Conservation (phyloP, 2,888 invertebrate species). For the Tipula helvola region DNA sequence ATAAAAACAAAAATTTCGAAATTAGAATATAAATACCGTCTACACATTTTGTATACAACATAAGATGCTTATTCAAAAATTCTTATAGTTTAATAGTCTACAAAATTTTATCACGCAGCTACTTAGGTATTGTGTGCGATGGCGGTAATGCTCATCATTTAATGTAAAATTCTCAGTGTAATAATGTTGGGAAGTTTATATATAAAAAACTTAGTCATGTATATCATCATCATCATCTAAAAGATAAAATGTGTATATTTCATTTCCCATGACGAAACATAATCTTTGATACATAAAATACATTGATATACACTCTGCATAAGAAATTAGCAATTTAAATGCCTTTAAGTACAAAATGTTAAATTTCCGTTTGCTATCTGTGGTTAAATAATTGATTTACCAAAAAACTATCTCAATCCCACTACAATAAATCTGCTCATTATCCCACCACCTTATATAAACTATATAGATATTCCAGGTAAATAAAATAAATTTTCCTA, state of each 20-base stretch:
- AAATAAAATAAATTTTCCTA: background rate
- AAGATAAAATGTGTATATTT: background rate
- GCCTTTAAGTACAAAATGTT: background rate
- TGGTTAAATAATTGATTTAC: background rate
- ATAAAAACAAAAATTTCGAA: background rate
- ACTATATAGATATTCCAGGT: background rate
- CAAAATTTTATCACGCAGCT: background rate
- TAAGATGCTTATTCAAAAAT: background rate
- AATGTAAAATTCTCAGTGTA: background rate
- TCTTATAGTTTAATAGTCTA: background rate
- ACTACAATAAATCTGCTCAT: background rate
- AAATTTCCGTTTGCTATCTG: background rate
- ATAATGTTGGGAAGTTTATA: background rate
- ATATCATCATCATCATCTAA: background rate
- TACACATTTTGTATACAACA: background rate
- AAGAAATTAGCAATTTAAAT: background rate
- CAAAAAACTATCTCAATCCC: background rate
- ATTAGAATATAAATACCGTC: background rate
- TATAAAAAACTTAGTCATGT: background rate
- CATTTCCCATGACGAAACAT: background rate
- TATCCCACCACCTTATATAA: background rate
- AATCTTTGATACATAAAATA: background rate
- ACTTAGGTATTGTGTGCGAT: background rate
- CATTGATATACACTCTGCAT: background rate
- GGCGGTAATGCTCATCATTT: background rate